Percentiles rank a stretch among this genome's conserved stretches.
Evolutionary conservation across 2,888 invertebrate genomes (phyloP).

Genomic region (Miltochrista miniata): DNA sequence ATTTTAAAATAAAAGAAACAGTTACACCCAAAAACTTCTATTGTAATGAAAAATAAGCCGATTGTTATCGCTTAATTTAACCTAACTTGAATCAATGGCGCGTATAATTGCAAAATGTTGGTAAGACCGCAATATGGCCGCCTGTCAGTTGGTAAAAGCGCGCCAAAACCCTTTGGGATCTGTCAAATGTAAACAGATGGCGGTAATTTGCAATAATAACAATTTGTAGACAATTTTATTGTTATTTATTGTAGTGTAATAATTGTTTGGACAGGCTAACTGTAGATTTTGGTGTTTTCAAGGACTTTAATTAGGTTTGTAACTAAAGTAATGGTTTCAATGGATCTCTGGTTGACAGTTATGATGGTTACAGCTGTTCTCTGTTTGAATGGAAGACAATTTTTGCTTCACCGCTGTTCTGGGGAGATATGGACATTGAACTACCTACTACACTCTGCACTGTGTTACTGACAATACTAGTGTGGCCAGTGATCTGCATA

Average conservation of each 20-base stretch:
- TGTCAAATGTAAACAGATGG: constrained; percentile 70
- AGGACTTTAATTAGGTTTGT: constrained; percentile 30
- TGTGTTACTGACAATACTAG: too few species aligned
- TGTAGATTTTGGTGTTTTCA: constrained; percentile 11
- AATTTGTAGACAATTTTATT: constrained; percentile 73
- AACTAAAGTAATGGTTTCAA: constrained; percentile 18
- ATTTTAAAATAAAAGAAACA: constrained; percentile 31
- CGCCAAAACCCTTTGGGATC: constrained; percentile 80
- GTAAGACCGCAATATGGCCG: constrained; percentile 69
- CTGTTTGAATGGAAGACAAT: too few species aligned
- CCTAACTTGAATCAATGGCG: constrained; percentile 71
- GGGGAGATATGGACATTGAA: too few species aligned
- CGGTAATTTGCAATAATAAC: constrained; percentile 69
- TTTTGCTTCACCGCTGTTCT: too few species aligned
- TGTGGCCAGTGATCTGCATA: too few species aligned
- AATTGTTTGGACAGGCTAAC: constrained; percentile 67
- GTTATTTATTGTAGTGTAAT: constrained; percentile 71
- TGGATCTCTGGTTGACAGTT: constrained; percentile 8
- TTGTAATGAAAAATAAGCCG: constrained; percentile 55
- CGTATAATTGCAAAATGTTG: constrained; percentile 75
- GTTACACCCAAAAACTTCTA: constrained; percentile 19
- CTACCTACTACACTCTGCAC: too few species aligned
- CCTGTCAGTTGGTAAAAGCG: constrained; percentile 66
- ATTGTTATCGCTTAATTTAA: constrained; percentile 70
- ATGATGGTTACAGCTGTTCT: constrained; percentile 11